A percentile compares a stretch with the other conserved stretches of the same genome.
Evolutionary conservation across 2,113 vertebrate genomes (phyloP).

Genomic region (Potamarius usumacintae): DNA sequence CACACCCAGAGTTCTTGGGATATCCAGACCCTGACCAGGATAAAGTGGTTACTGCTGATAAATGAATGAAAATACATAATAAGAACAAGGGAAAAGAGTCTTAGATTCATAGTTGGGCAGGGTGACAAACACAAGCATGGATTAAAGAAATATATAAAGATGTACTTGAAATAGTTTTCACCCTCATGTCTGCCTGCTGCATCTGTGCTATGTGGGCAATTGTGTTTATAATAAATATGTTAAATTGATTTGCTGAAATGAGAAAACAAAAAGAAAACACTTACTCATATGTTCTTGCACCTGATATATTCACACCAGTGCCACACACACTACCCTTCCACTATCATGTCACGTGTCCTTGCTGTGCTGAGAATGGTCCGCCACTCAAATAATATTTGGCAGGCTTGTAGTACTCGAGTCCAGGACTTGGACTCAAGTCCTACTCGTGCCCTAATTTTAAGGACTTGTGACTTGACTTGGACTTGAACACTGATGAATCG

Average conservation of each 20-base stretch:
- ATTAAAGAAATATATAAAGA: background rate
- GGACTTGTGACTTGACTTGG: too few relatives aligned
- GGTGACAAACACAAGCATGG: background rate
- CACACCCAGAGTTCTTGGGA: background rate
- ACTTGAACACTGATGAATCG: too few relatives aligned
- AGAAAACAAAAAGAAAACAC: background rate
- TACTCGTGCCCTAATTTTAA: too few relatives aligned
- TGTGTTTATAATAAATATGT: background rate
- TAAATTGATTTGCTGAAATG: background rate
- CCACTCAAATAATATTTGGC: background rate
- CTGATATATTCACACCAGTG: background rate
- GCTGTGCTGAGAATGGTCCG: background rate
- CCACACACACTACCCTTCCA: background rate
- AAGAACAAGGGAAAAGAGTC: background rate
- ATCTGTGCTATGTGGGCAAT: background rate
- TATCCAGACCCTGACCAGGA: background rate
- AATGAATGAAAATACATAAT: background rate
- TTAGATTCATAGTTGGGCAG: background rate
- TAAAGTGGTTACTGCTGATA: background rate
- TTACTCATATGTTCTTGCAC: background rate
- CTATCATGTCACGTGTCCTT: background rate
- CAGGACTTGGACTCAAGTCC: too few relatives aligned
- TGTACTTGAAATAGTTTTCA: background rate
- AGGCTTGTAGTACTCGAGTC: too few relatives aligned
- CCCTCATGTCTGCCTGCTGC: background rate